A percentile compares a stretch with the other conserved stretches of the same genome.
phyloP scores from a whole-genome alignment of 1,140 invertebrate genomes.

The Magallana ariakensis region DNA sequence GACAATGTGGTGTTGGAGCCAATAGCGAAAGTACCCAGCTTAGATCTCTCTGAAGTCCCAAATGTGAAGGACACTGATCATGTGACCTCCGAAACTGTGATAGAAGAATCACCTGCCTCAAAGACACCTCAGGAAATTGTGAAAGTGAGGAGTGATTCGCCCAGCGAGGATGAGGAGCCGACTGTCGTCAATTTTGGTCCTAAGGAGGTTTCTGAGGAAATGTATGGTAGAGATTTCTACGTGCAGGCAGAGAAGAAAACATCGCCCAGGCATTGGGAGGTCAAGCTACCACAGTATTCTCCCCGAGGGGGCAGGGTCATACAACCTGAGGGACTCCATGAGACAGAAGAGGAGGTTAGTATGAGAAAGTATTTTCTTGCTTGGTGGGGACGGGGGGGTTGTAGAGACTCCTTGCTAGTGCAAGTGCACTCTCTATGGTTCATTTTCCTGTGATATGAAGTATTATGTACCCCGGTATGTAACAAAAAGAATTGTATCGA shows the following conservation, averaged over 20 bases:
- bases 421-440: background rate
- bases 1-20: background rate
- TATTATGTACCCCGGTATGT: no score
- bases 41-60: slow-evolving; percentile 13
- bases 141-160: background rate
- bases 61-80: background rate
- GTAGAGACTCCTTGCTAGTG: no score
- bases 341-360: slow-evolving; percentile 58
- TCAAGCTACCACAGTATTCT: slow-evolving; percentile 61
- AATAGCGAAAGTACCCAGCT: background rate
- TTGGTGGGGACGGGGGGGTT: background rate
- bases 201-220: slow-evolving; percentile 56
- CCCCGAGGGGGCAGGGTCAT: slow-evolving; percentile 62
- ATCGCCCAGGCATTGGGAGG: slow-evolving; percentile 62
- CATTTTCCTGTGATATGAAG: no score
- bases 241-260: slow-evolving; percentile 41
- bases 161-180: slow-evolving; percentile 42
- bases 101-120: slow-evolving; percentile 14
- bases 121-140: slow-evolving; percentile 30
- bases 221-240: slow-evolving; percentile 65
- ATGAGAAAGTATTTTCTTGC: background rate
- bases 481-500: no score
- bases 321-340: slow-evolving; percentile 49
- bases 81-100: background rate
- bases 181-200: slow-evolving; percentile 60